Evolutionary conservation across 2,888 invertebrate genomes (phyloP), one percentile per base, ranked within the genome.

Genomic region (Neoaliturus tenellus): DNA sequence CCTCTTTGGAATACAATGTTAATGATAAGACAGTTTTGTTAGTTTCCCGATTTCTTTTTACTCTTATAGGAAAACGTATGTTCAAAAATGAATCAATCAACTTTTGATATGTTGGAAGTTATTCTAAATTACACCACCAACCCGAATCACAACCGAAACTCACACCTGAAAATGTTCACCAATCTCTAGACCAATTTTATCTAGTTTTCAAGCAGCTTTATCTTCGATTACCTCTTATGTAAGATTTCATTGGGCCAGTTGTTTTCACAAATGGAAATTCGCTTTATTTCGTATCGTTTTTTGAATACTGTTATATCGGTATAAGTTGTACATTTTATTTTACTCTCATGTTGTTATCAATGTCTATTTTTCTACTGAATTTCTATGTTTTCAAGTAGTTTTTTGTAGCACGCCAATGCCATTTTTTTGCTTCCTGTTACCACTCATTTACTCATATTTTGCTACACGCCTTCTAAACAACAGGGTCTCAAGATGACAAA

Each of bases 391-490:
- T 75, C 48, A 2, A 75, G 75, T 75, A 75, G 75, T 75, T 75
- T n/a, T 75, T 75, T 75, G 75, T 75, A 75, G 75, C 75, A 75
- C 48, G 44, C 48, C 75, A 6, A 75, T 25, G 75, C 75, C 12
- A 20, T 75, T 75, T 44, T 41, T 75, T 75, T 44, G 75, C 75
- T 48, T 75, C 75, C 75, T 28, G 48, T 75, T 48, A 48, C 75
- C 41, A 75, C 75, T 39, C 39, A 14, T 69, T 81, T 81, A 41
- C 44, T 81, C 75, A 75, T 75, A 44, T 69, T 69, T 81, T 81
- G 69, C 81, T 81, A 81, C 81, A 81, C 35, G 81, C 81, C 81
- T 81, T 81, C 81, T 81, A 81, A 81, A 69, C 62, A 81, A 81
- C 81, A 81, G 81, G 81, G 81, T 81, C 81, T 69, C 81, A 41